These are phyloP conservation scores for Philypnodon macrostomus DNA, from an alignment of 2,797 vertebrate species.

Conservation along the genomic window DNA sequence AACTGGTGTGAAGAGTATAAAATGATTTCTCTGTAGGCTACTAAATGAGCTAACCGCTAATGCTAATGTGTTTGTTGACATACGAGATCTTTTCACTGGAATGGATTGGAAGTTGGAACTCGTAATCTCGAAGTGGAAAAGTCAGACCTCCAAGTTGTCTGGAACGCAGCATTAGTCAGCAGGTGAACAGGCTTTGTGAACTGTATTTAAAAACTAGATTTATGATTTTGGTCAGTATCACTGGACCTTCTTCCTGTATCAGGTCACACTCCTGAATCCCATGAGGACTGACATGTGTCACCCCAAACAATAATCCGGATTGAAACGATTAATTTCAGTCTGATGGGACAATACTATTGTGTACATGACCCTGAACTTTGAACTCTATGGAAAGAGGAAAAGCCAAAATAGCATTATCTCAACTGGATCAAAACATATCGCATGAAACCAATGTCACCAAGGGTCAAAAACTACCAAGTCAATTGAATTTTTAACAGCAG, in stretches of 20 bases:
- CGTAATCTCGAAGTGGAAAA: too few relatives aligned
- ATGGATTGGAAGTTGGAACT: too few relatives aligned
- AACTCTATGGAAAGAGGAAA: conserved; percentile 10
- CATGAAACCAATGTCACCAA: conserved; percentile 19
- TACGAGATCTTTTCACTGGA: too few relatives aligned
- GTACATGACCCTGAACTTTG: conserved; percentile 35
- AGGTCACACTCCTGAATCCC: conserved; percentile 10
- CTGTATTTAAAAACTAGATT: not conserved
- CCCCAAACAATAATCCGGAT: conserved; percentile 7
- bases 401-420: conserved; percentile 13
- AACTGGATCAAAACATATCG: conserved; percentile 20
- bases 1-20: too few relatives aligned
- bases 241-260: not conserved
- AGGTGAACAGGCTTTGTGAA: too few relatives aligned
- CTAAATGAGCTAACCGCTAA: too few relatives aligned
- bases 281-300: conserved; percentile 12
- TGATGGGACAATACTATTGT: conserved; percentile 4
- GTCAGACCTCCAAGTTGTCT: too few relatives aligned
- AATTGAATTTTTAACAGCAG: not conserved
- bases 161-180: too few relatives aligned
- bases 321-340: conserved; percentile 12
- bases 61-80: too few relatives aligned
- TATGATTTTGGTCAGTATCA: not conserved
- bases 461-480: conserved; percentile 2
- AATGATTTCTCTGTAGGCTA: too few relatives aligned